Evolutionary conservation across 2,113 vertebrate species (phyloP).

Genomic region (Ovis aries): ARS-UI_Ramb_v3.0 NC_056068.1:26464001-26464500

Average conservation of each 20-base stretch:
- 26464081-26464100: background rate
- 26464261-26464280: background rate
- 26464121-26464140: background rate
- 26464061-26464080: background rate
- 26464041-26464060: background rate
- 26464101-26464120: background rate
- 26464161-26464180: slow-evolving; percentile 21
- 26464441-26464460: background rate
- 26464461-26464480: background rate
- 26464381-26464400: accelerated
- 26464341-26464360: background rate
- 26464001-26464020: background rate
- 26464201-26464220: slow-evolving; percentile 11
- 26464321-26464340: background rate
- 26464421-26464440: background rate
- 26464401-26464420: background rate
- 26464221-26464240: slow-evolving; percentile 15
- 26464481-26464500: background rate
- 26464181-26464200: slow-evolving; percentile 25
- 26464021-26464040: too few relatives aligned
- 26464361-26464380: background rate
- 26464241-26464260: background rate
- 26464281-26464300: background rate
- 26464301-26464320: background rate
- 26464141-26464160: background rate